Evolutionary conservation across 2,888 invertebrate genomes (phyloP).

Genomic region (Tetheella fluctuosa): DNA sequence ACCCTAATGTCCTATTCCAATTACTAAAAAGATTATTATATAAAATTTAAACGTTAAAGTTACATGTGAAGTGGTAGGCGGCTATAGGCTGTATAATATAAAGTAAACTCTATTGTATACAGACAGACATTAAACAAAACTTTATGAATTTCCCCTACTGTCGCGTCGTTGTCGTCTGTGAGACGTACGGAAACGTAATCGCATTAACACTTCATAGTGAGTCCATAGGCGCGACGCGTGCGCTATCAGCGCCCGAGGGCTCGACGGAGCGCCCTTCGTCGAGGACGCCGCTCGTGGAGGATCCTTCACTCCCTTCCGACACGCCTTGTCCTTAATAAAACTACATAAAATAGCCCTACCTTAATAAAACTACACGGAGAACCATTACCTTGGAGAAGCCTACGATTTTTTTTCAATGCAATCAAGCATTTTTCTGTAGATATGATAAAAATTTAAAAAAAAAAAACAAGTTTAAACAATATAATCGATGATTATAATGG

Average conservation of each 20-base stretch:
- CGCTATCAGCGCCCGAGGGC: conserved; percentile 54
- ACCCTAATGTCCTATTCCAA: too few species aligned
- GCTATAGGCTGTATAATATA: too few species aligned
- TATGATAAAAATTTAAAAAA: conserved; percentile 16
- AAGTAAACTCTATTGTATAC: background rate
- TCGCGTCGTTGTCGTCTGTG: conserved; percentile 26
- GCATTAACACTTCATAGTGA: conserved; percentile 40
- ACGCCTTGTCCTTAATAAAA: conserved; percentile 54
- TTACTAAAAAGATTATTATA: too few species aligned
- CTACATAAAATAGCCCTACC: conserved; percentile 41
- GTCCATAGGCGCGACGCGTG: conserved; percentile 47
- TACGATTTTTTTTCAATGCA: conserved; percentile 14
- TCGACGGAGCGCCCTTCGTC: conserved; percentile 32
- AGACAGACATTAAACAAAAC: conserved; percentile 35
- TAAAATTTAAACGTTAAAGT: too few species aligned
- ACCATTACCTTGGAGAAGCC: conserved; percentile 1
- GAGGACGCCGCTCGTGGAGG: conserved; percentile 34
- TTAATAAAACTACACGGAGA: conserved; percentile 23
- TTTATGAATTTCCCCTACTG: conserved; percentile 22
- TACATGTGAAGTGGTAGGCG: too few species aligned
- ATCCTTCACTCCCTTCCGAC: conserved; percentile 44
- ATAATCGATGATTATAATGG: too few species aligned
- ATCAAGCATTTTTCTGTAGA: conserved; percentile 18
- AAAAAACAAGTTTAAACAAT: too few species aligned
- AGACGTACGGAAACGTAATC: conserved; percentile 40